phyloP scores from a whole-genome alignment of 2,888 invertebrate genomes.

The Formica aserva region DNA sequence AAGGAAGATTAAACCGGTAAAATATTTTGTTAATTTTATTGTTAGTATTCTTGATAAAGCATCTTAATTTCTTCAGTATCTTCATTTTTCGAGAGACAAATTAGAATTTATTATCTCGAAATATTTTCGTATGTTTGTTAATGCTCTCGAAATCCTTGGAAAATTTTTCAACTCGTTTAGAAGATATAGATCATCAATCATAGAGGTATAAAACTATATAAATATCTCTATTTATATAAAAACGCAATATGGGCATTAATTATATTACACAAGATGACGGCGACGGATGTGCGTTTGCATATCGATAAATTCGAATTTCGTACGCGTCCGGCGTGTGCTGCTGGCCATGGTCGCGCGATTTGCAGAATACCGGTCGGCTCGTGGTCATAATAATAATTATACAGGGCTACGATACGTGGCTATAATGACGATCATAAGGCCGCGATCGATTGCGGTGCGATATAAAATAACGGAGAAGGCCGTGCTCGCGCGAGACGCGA shows the following conservation, averaged over 20 bases:
- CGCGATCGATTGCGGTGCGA: conserved; percentile 44
- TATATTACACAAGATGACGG: conserved; percentile 1
- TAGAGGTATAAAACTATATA: not conserved
- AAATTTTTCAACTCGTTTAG: not conserved
- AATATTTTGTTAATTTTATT: not conserved
- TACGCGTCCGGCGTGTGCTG: conserved; percentile 58
- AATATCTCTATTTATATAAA: conserved; percentile 8
- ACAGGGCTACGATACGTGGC: conserved; percentile 26
- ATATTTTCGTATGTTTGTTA: not conserved
- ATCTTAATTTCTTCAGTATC: not conserved
- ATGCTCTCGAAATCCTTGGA: not conserved
- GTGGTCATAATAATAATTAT: conserved; percentile 70
- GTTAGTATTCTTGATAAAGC: not conserved
- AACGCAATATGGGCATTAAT: not conserved
- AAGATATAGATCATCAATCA: not conserved
- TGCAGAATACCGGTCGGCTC: conserved; percentile 67
- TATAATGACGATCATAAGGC: conserved; percentile 40
- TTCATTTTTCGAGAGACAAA: conserved; percentile 16
- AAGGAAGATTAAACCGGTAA: conserved; percentile 5
- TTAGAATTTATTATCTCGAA: not conserved
- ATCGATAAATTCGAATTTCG: conserved; percentile 67
- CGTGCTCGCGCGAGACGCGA: conserved; percentile 56
- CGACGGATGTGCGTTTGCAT: not conserved
- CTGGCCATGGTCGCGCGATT: conserved; percentile 59
- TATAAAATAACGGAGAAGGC: conserved; percentile 73